Percentiles rank a stretch among this genome's conserved stretches.
Conservation (phyloP, 2,113 vertebrate species). For the Gasterosteus nipponicus region DNA sequence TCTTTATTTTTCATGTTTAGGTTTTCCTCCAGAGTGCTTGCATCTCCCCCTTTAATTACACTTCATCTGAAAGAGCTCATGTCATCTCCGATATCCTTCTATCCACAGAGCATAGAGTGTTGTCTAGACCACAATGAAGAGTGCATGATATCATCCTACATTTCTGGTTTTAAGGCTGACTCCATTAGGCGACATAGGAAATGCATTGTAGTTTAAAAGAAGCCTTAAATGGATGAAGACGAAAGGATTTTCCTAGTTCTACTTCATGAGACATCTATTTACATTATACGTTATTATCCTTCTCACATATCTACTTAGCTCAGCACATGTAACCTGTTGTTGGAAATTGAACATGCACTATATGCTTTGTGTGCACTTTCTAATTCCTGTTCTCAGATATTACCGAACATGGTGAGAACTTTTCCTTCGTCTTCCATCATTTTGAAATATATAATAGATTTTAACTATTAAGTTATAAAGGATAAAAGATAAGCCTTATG, state of each 20-base stretch:
- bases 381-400: slow-evolving; percentile 30
- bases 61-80: slow-evolving; percentile 39
- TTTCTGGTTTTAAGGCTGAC: slow-evolving; percentile 52
- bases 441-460: slow-evolving; percentile 40
- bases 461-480: slow-evolving; percentile 46
- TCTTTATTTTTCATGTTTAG: slow-evolving; percentile 51
- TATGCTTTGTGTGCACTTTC: slow-evolving; percentile 61
- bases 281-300: slow-evolving; percentile 58
- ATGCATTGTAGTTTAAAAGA: slow-evolving; percentile 60
- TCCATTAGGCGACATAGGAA: slow-evolving; percentile 69
- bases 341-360: slow-evolving; percentile 54
- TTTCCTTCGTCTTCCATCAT: slow-evolving; percentile 25
- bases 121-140: slow-evolving; percentile 61
- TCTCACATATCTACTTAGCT: slow-evolving; percentile 50
- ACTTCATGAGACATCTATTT: slow-evolving; percentile 62
- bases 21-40: slow-evolving; percentile 46
- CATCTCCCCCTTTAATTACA: slow-evolving; percentile 54
- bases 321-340: slow-evolving; percentile 57
- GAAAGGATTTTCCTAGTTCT: slow-evolving; percentile 50
- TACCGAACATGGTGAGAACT: slow-evolving; percentile 34
- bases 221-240: slow-evolving; percentile 69
- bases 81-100: slow-evolving; percentile 45
- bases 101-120: slow-evolving; percentile 37
- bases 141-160: slow-evolving; percentile 66
- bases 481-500: slow-evolving; percentile 16